Conservation (phyloP, 2,888 invertebrate genomes). For the Microplitis manilae region DNA sequence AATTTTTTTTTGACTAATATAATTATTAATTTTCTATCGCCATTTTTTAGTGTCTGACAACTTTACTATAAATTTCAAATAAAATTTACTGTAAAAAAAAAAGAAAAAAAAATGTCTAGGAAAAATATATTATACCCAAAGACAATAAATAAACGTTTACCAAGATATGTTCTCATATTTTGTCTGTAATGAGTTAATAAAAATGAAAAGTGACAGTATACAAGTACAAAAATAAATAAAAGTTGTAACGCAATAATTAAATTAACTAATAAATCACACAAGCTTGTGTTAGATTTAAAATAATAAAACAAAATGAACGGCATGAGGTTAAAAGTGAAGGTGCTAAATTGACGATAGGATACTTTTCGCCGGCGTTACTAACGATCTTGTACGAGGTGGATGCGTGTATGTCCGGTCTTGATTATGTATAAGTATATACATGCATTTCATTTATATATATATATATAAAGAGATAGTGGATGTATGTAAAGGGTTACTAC, state of each 20-base stretch:
- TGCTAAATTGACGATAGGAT: slow-evolving; percentile 47
- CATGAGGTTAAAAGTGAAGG: slow-evolving; percentile 36
- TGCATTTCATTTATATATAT: not conserved
- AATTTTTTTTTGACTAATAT: no score
- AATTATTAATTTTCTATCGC: no score
- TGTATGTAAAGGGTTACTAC: slow-evolving; percentile 49
- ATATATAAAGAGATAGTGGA: slow-evolving; percentile 22
- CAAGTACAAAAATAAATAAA: slow-evolving; percentile 8
- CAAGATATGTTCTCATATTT: not conserved
- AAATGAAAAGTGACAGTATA: not conserved
- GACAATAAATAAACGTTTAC: no score
- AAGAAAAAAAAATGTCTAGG: no score
- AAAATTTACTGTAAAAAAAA: no score
- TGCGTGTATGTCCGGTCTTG: slow-evolving; percentile 43
- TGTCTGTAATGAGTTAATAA: not conserved
- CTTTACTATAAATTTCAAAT: no score
- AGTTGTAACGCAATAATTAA: slow-evolving; percentile 9
- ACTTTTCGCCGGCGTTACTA: slow-evolving; percentile 52
- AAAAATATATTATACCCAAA: no score
- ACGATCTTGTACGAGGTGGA: slow-evolving; percentile 61
- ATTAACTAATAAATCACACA: slow-evolving; percentile 17
- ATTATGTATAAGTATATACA: slow-evolving; percentile 34
- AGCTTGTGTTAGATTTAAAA: not conserved
- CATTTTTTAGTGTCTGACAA: no score
- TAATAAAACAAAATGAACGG: slow-evolving; percentile 31